These are phyloP conservation scores for Turritopsis rubra DNA, from an alignment of 30 jellyfish, hydroid and myxozoan species.

Conservation along the genomic window DNA sequence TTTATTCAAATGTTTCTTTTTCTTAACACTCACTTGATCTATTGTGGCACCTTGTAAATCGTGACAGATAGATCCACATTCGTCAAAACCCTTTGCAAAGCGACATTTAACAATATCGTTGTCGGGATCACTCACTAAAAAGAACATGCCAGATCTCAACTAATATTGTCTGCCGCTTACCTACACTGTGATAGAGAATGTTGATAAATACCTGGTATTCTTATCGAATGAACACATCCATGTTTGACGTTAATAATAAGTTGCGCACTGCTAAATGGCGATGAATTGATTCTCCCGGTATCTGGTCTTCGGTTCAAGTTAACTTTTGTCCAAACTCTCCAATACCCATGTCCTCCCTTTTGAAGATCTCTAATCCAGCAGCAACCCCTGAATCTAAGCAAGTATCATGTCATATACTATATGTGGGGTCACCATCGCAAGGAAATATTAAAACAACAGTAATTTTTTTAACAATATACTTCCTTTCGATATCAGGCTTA, in stretches of 20 bases:
- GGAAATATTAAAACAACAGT: background rate
- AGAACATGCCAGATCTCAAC: background rate
- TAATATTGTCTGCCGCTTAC: background rate
- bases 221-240: background rate
- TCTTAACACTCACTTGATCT: background rate
- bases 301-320: slow-evolving; percentile 2
- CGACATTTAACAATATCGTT: slow-evolving; percentile 35
- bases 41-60: slow-evolving; percentile 10
- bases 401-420: too few species aligned
- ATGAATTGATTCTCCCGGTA: background rate
- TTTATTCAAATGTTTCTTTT: background rate
- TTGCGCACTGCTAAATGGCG: slow-evolving; percentile 11
- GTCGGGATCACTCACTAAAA: slow-evolving; percentile 38
- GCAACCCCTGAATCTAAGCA: slow-evolving; percentile 1
- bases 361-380: background rate
- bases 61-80: slow-evolving; percentile 24
- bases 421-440: background rate
- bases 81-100: slow-evolving; percentile 7
- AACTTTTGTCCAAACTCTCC: slow-evolving; percentile 12
- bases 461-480: background rate
- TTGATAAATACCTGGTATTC: background rate
- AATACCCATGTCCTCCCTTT: background rate
- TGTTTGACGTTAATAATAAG: background rate
- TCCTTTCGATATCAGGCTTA: background rate
- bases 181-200: background rate